Conservation (phyloP, 1,140 invertebrate species). For the Drosophila lowei region DNA sequence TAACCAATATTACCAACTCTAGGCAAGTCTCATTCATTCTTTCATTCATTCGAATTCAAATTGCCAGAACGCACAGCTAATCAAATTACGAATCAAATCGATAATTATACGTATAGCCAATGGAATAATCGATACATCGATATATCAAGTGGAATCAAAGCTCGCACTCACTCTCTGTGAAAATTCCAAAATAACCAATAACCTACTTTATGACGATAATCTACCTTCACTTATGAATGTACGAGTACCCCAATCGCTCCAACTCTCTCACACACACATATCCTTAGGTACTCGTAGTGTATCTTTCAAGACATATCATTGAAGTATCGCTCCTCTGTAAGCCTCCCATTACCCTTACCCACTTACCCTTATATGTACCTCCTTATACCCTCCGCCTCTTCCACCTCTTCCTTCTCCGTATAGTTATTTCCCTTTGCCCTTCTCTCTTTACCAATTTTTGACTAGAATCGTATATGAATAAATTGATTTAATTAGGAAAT, state of each 20-base stretch:
- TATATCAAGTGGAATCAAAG: constrained; percentile 24
- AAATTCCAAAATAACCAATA: no score
- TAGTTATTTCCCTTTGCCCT: neutral
- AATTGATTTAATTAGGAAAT: constrained; percentile 57
- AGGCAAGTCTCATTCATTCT: neutral
- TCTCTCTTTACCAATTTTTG: constrained; percentile 1
- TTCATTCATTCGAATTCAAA: constrained; percentile 14
- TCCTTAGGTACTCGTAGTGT: neutral
- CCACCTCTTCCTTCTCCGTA: neutral
- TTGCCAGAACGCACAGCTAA: constrained; percentile 29
- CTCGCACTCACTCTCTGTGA: constrained; percentile 4
- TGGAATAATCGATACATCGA: constrained; percentile 43
- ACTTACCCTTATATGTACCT: no score
- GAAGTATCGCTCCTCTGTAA: constrained; percentile 54
- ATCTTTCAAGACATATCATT: constrained; percentile 67
- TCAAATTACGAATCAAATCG: constrained; percentile 31
- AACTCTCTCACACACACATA: neutral
- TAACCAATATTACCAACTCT: constrained; percentile 17
- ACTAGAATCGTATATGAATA: constrained; percentile 16
- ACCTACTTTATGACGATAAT: no score
- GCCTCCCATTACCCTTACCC: constrained; percentile 12
- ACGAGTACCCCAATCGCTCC: no score
- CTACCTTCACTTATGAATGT: no score
- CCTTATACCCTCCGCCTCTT: neutral
- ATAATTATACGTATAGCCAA: constrained; percentile 20